Percentiles rank a stretch among this genome's conserved stretches.
Conservation (phyloP, 92 coral and sea anemone genomes). For the Phenganax stokvisi region DNA sequence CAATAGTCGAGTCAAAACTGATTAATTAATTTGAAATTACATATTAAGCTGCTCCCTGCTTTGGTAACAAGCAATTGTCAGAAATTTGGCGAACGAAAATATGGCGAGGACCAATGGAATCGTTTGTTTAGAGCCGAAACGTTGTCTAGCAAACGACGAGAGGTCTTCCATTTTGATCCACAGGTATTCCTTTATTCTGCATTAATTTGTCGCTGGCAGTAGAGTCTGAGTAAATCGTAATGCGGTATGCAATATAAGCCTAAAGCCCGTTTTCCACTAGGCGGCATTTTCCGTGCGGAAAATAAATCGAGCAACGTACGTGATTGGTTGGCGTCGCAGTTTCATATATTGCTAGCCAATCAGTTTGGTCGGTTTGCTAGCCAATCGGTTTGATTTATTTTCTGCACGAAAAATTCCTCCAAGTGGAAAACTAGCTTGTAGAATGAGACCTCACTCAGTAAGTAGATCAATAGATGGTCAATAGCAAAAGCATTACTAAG, state of each 20-base stretch:
- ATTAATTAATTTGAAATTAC: not conserved
- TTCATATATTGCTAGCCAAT: not conserved
- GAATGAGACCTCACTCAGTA: too few relatives aligned
- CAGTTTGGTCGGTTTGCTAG: not conserved
- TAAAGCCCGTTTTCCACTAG: too few relatives aligned
- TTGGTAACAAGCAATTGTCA: conserved; percentile 13
- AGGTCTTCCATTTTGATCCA: conserved; percentile 87
- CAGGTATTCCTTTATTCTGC: conserved; percentile 49
- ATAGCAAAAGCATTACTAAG: too few relatives aligned
- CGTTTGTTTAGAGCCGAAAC: conserved; percentile 86
- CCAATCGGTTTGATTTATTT: not conserved
- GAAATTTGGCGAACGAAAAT: conserved; percentile 37
- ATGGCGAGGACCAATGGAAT: conserved; percentile 62
- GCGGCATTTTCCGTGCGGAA: too few relatives aligned
- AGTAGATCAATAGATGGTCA: too few relatives aligned
- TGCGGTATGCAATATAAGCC: too few relatives aligned
- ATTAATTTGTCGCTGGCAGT: too few relatives aligned
- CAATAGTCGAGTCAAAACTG: too few relatives aligned
- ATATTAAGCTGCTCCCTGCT: not conserved
- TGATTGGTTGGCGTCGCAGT: too few relatives aligned
- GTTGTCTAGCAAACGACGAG: conserved; percentile 82
- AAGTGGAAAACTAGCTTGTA: not conserved
- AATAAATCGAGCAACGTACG: too few relatives aligned
- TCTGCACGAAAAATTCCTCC: too few relatives aligned
- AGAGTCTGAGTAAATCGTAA: too few relatives aligned